phyloP scores from a whole-genome alignment of 2,113 vertebrate species.

The Pollachius pollachius region DNA sequence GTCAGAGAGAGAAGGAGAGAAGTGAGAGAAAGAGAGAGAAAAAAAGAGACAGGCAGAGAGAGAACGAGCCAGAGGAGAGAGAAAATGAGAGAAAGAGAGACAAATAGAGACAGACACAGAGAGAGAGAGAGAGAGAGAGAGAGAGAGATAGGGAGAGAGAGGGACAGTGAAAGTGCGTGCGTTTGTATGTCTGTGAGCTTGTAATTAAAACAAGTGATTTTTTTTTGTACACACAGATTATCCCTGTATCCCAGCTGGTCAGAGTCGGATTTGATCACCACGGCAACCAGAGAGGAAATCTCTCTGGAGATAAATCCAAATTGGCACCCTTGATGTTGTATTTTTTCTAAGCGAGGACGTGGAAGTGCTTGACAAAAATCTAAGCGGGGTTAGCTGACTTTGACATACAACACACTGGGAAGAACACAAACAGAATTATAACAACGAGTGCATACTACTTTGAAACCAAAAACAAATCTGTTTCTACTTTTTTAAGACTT shows the following conservation, averaged over 20 bases:
- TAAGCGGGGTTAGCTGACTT: neutral
- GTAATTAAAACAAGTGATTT: conserved; percentile 78
- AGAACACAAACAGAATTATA: too few relatives aligned
- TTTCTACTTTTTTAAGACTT: too few relatives aligned
- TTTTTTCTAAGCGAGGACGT: conserved; percentile 36
- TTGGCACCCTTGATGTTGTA: conserved; percentile 65
- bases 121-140: neutral
- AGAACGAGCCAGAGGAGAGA: too few relatives aligned
- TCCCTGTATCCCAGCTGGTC: conserved; percentile 75
- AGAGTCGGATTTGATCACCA: conserved; percentile 71
- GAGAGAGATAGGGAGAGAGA: conserved; percentile 5
- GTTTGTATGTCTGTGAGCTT: conserved; percentile 52
- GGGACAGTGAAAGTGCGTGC: conserved; percentile 23
- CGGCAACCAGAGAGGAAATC: conserved; percentile 69
- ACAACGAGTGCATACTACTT: too few relatives aligned
- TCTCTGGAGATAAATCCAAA: conserved; percentile 68
- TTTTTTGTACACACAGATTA: conserved; percentile 70
- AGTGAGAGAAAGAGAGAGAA: too few relatives aligned
- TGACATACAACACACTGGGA: too few relatives aligned
- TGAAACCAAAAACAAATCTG: too few relatives aligned
- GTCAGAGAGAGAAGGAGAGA: too few relatives aligned
- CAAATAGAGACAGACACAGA: too few relatives aligned
- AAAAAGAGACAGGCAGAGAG: too few relatives aligned
- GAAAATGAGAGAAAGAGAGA: too few relatives aligned
- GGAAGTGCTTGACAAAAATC: neutral